Evolutionary conservation across 1,140 invertebrate genomes (phyloP).

Genomic region (Vanessa atalanta): DNA sequence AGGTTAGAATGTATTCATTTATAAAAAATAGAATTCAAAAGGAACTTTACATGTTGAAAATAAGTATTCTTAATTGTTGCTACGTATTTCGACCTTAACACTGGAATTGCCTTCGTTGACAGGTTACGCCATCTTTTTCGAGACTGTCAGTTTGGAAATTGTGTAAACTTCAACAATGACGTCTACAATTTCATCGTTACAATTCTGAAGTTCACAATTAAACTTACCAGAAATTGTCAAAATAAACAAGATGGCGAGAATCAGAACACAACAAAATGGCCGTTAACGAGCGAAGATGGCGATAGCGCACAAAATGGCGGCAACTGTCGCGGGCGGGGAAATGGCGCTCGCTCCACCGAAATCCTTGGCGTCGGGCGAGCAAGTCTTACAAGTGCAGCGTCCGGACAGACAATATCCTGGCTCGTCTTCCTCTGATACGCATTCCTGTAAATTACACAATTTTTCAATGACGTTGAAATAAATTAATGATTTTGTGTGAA

Average conservation of each 20-base stretch:
- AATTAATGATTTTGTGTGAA: not conserved
- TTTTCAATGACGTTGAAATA: not conserved
- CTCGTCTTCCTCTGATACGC: slow-evolving; percentile 73
- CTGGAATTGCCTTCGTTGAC: slow-evolving; percentile 14
- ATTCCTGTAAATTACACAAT: slow-evolving; percentile 57
- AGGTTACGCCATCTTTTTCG: slow-evolving; percentile 7
- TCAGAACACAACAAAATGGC: slow-evolving; percentile 18
- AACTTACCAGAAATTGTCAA: not conserved
- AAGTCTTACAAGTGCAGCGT: slow-evolving; percentile 75
- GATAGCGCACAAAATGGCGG: slow-evolving; percentile 58
- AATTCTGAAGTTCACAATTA: not conserved
- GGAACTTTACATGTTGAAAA: not conserved
- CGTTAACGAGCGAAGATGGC: slow-evolving; percentile 58
- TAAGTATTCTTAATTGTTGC: not conserved
- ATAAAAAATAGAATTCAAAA: not conserved
- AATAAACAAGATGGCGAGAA: slow-evolving; percentile 18
- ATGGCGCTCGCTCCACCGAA: slow-evolving; percentile 62
- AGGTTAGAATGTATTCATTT: not conserved
- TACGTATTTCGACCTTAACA: not conserved
- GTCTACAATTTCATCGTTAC: not conserved
- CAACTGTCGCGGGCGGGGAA: slow-evolving; percentile 45
- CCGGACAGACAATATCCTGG: slow-evolving; percentile 72
- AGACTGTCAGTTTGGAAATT: not conserved
- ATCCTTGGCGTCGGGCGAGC: slow-evolving; percentile 65
- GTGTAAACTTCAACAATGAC: not conserved